These are phyloP conservation scores for Gobionotothen gibberifrons DNA, from an alignment of 2,797 vertebrate species.

Conservation along the genomic window DNA sequence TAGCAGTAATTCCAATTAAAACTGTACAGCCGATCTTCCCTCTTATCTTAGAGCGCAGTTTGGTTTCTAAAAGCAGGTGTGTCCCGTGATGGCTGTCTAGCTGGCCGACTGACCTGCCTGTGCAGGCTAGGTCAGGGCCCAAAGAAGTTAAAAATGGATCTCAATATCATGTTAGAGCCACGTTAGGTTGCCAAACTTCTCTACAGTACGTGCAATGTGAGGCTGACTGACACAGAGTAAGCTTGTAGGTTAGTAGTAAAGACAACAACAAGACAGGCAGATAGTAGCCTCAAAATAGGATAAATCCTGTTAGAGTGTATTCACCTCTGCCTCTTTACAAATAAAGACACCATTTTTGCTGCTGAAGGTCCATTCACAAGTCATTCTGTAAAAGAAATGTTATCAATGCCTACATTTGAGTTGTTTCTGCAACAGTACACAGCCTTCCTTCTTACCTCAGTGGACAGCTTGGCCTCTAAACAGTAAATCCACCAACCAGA, in stretches of 20 bases:
- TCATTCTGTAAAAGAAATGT: conserved; percentile 15
- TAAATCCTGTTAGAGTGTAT: conserved; percentile 25
- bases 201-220: conserved; percentile 22
- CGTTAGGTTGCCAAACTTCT: conserved; percentile 28
- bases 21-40: conserved; percentile 37
- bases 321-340: not conserved
- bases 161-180: conserved; percentile 41
- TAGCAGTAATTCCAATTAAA: conserved; percentile 40
- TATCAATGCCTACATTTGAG: conserved; percentile 27
- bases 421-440: conserved; percentile 4
- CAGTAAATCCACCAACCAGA: conserved; percentile 26
- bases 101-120: conserved; percentile 39
- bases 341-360: not conserved
- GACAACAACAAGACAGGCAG: conserved; percentile 15
- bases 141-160: conserved; percentile 58
- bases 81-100: conserved; percentile 27
- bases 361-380: not conserved
- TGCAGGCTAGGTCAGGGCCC: conserved; percentile 34
- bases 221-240: conserved; percentile 32
- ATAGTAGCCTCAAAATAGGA: conserved; percentile 32
- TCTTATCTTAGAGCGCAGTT: conserved; percentile 38
- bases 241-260: conserved; percentile 24
- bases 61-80: conserved; percentile 51
- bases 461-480: too few relatives aligned
- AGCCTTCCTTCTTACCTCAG: conserved; percentile 6